A percentile compares a stretch with the other conserved stretches of the same genome.
These are phyloP conservation scores for Eupsittula cactorum DNA, from an alignment of 2,113 vertebrate species.

Conservation along the genomic window DNA sequence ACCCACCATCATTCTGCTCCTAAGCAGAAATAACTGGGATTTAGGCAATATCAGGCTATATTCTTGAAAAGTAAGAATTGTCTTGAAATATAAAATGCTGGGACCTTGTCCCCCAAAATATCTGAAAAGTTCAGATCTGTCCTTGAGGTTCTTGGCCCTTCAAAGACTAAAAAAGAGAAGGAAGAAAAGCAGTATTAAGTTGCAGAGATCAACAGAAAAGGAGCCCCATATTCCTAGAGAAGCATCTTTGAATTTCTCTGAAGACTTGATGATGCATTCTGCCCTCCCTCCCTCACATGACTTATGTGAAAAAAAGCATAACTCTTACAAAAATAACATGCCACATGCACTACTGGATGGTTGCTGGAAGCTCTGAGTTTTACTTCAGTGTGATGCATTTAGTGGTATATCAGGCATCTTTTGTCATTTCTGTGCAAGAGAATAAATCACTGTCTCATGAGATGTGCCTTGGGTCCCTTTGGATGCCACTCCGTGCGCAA, in stretches of 20 bases:
- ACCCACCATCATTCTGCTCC: background rate
- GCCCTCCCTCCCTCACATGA: rapidly evolving
- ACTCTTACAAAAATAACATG: background rate
- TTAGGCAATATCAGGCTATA: background rate
- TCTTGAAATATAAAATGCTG: background rate
- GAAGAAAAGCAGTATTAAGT: background rate
- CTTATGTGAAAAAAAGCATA: background rate
- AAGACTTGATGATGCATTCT: background rate
- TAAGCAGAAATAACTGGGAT: background rate
- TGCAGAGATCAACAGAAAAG: background rate
- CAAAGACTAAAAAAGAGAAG: background rate
- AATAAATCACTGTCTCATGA: background rate
- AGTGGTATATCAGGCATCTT: background rate
- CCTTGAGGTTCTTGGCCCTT: background rate
- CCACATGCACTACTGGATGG: background rate
- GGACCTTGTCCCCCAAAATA: background rate
- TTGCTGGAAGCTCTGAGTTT: background rate
- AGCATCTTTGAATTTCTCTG: background rate
- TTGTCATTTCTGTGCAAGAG: background rate
- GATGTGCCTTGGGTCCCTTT: background rate
- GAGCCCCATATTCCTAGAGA: background rate
- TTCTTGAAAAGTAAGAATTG: background rate
- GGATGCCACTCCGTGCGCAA: background rate
- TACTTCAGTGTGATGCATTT: background rate
- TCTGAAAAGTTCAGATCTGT: background rate